Conservation (phyloP, 2,797 vertebrate species). For the Scyliorhinus canicula region DNA sequence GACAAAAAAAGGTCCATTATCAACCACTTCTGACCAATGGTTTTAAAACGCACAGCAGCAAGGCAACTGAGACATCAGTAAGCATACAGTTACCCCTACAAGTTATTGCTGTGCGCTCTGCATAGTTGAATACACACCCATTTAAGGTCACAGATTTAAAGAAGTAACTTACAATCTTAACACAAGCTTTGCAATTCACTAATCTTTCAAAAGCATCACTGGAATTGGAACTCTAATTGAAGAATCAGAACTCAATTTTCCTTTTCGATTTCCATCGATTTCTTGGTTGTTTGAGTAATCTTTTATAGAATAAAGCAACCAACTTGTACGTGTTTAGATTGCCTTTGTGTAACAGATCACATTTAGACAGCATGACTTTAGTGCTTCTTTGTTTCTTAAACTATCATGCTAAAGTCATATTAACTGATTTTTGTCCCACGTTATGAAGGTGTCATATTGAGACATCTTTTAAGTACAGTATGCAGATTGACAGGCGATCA, state of each 20-base stretch:
- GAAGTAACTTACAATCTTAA: neutral
- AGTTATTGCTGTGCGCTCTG: constrained; percentile 21
- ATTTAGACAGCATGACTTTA: constrained; percentile 19
- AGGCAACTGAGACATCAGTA: constrained; percentile 5
- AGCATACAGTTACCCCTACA: neutral
- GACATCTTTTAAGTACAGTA: constrained; percentile 34
- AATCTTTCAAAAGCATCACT: constrained; percentile 1
- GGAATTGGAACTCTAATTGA: constrained; percentile 16
- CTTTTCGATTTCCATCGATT: neutral
- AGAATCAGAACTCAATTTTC: neutral
- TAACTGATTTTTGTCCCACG: constrained; percentile 35
- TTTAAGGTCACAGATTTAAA: neutral
- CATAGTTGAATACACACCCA: constrained; percentile 23
- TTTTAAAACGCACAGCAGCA: constrained; percentile 8
- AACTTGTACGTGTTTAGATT: neutral
- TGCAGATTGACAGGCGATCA: constrained; percentile 23
- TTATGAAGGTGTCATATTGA: constrained; percentile 25
- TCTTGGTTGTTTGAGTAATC: neutral
- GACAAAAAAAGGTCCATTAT: neutral
- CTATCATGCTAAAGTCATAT: constrained; percentile 1
- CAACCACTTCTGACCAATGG: neutral
- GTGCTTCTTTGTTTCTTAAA: constrained; percentile 30
- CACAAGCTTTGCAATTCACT: neutral
- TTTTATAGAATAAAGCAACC: constrained; percentile 31
- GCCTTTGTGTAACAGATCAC: constrained; percentile 33